A percentile compares a stretch with the other conserved stretches of the same genome.
These are phyloP conservation scores for Ceramica pisi DNA, from an alignment of 2,888 invertebrate species.

Conservation along the genomic window DNA sequence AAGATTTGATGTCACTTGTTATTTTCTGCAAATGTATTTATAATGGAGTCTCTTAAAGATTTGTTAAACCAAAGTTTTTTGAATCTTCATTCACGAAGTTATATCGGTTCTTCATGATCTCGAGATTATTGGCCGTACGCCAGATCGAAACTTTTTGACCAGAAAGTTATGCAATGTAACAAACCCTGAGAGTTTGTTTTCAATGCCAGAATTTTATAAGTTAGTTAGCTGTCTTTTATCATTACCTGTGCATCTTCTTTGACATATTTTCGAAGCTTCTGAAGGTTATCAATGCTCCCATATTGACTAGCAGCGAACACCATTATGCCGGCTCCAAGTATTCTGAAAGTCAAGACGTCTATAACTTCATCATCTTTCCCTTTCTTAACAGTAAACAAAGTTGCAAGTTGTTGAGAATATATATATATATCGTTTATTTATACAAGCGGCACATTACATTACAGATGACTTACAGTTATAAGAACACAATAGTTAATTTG, in stretches of 20 bases:
- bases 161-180: slow-evolving; percentile 30
- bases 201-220: slow-evolving; percentile 9
- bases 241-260: not conserved
- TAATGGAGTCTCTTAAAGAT: slow-evolving; percentile 11
- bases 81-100: slow-evolving; percentile 50
- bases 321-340: not conserved
- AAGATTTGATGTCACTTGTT: slow-evolving; percentile 13
- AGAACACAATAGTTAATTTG: too few species aligned
- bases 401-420: slow-evolving; percentile 29
- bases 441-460: too few species aligned
- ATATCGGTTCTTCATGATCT: slow-evolving; percentile 32
- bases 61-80: slow-evolving; percentile 37
- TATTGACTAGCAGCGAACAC: not conserved
- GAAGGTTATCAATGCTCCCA: not conserved
- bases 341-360: slow-evolving; percentile 7
- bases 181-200: slow-evolving; percentile 16
- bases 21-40: slow-evolving; percentile 9
- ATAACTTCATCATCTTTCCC: slow-evolving; percentile 9
- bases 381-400: slow-evolving; percentile 18
- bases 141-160: slow-evolving; percentile 34
- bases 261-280: not conserved
- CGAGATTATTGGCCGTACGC: slow-evolving; percentile 32
- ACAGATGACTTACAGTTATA: too few species aligned
- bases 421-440: too few species aligned
- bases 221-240: not conserved